Conservation (phyloP, 2,113 vertebrate species). For the Ifrita kowaldi region DNA sequence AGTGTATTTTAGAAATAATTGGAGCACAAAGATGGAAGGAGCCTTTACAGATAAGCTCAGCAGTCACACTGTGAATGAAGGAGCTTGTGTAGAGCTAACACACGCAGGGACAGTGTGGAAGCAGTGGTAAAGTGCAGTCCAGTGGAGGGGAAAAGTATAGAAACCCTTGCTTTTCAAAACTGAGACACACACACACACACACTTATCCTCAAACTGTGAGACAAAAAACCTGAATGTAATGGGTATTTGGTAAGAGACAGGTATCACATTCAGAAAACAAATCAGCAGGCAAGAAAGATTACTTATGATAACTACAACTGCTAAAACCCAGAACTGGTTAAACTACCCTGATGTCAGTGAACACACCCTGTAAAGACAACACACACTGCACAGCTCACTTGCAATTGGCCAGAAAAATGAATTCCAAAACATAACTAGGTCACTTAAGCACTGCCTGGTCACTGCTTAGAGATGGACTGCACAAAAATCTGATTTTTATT, state of each 20-base stretch:
- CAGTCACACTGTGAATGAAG: neutral
- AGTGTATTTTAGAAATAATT: neutral
- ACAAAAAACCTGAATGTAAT: neutral
- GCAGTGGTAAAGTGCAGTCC: neutral
- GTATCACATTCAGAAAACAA: neutral
- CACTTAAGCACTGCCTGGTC: neutral
- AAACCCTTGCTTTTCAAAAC: neutral
- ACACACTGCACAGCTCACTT: neutral
- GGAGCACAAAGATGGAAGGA: neutral
- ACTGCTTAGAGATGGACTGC: neutral
- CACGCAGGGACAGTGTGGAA: neutral
- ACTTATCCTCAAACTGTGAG: neutral
- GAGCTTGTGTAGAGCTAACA: neutral
- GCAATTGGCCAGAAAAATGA: neutral
- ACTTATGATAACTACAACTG: neutral
- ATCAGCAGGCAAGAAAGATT: neutral
- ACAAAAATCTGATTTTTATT: neutral
- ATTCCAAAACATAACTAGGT: neutral
- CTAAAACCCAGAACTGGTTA: neutral
- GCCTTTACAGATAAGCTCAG: neutral
- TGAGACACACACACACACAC: neutral
- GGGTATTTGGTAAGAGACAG: neutral
- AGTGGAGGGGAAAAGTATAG: neutral
- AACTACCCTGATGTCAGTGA: neutral
- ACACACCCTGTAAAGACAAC: neutral